Base-by-base conservation (phyloP, 2,797 vertebrate genomes). In the Sebastes steindachneri region DNA sequence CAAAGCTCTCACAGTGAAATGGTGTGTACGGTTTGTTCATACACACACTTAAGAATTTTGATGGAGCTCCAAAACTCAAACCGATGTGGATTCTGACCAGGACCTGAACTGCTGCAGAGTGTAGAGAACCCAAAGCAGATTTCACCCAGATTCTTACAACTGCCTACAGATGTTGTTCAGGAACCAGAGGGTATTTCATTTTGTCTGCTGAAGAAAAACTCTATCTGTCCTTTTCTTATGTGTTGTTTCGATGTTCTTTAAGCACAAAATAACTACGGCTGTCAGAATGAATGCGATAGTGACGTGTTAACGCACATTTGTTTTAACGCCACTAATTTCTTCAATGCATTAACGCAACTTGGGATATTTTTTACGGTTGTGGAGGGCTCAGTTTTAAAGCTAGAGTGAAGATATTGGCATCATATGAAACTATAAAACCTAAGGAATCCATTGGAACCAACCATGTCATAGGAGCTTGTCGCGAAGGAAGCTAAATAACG, bases 1-100 rank as follows among this genome's bases (percentile, higher is more conserved):
- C 68, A 78, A 88, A 85, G 75, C 80, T 77, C 82, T 85, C 79
- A 21, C 23, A 74, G 9, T 54, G 68, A 85, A 80, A 77, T 23
- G 29, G 29, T 68, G 35, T 12, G 23, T 48, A 1, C 0, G 9
- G 25, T 75, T 83, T 76, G 69, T 53, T 77, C 72, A 67, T 33
- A 64, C 51, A 63, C 54, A 68, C 41, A 48, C n/a, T 37, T 25
- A 4, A 11, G 9, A 33, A 33, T 63, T 73, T 73, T 75, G 25
- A 75, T 26, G 35, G 62, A 75, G 65, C 71, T 82, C 7, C 71
- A 68, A 76, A 69, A 72, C 33, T 57, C 8, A 15, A 3, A 71
- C 31, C 2, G 3, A 71, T 4, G 37, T 70, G 71, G 29, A 71
- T 57, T 7, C 9, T 57, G 45, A 73, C 41, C 29, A 63, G 19